Evolutionary conservation across 2,888 invertebrate genomes (phyloP), one percentile per base, ranked within the genome.

Genomic region (Actias luna): DNA sequence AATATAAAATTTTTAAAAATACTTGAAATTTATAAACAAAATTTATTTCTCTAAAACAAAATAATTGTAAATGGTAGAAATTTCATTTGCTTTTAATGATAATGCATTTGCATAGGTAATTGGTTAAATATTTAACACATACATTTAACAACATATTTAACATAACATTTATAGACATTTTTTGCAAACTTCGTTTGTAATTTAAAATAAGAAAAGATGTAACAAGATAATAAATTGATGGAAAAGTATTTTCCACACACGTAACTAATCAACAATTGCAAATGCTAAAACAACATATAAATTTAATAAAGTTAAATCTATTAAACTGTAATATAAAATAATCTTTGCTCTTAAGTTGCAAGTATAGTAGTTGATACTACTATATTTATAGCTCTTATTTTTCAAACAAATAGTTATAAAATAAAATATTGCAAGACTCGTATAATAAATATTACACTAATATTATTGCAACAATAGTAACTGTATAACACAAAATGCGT

Each of bases 401-500:
- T 1, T 42, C 18, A 10, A 18, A 55, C 29, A 55, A 52, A 35
- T 33, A 60, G 14, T 22, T 35, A 60, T 50, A 61, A 35, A 61
- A 52, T 36, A n/a, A 1, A 27, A 57, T 18, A 27, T 14, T 27
- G 14, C 12, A 22, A 42, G 25, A 36, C 14, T 55, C 22, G 16
- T 22, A n/a, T 50, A 39, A 5, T 36, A 29, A 22, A 27, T 39
- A 5, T 29, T 39, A 31, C 46, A 14, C 35, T 22, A 42, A 50
- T 50, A 50, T 50, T 50, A 50, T 50, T 50, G 2, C 10, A 50
- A 39, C 14, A 25, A 16, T 18, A 58, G n/a, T n/a, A n/a, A n/a
- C n/a, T n/a, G n/a, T n/a, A 36, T 29, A 31, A 58, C 33, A 58
- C 33, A 31, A 69, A 78, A 83, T 82, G 82, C 91, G 84, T 91